Evolutionary conservation across 2,797 vertebrate species (phyloP), one percentile per base, ranked within the genome.

Genomic region (Alectoris magna): DNA sequence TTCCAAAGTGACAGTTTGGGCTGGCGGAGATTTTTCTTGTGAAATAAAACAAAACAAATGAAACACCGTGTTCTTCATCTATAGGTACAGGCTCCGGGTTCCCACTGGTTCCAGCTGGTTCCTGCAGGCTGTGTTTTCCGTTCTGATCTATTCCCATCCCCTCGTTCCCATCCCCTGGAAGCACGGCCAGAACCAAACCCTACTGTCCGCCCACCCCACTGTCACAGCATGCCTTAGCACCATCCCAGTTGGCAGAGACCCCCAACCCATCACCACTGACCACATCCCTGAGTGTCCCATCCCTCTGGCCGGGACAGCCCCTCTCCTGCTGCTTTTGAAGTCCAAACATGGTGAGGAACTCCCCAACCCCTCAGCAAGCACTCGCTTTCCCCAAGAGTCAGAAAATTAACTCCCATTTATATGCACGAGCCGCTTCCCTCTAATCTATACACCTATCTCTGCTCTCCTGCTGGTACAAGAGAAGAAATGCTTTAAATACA

Each of bases 31-130:
- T 90, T 68, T 87, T 84, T 89, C 91, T 83, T 86, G 71, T 91
- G 93, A 79, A 96, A 84, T 80, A 97, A 95, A 93, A 94, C 94
- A 97, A 96, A 96, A 95, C 89, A 95, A 89, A 96, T 92, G 93
- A 92, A 90, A 96, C 58, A 26, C 87, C 43, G 43, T 94, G 71
- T 84, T 96, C 84, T 51, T 67, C 81, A 91, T 79, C 86, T 83
- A 12, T 8, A 38, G 90, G 88, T 74, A n/a, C 24, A 46, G 6
- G 5, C 63, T 38, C 55, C 66, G 91, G 90, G 79, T 55, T 91
- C 94, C 84, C 91, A 90, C 91, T 4, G 3, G 91, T 85, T 93
- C 85, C 84, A 86, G 80, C 88, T 95, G 94, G 87, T 75, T 94
- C 92, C 91, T 87, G 77, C 90, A 78, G 77, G 71, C 85, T 67